A percentile compares a stretch with the other conserved stretches of the same genome.
phyloP scores from a whole-genome alignment of 37 sponge, comb jelly and placozoan species.

The Theonella swinhoei region DNA sequence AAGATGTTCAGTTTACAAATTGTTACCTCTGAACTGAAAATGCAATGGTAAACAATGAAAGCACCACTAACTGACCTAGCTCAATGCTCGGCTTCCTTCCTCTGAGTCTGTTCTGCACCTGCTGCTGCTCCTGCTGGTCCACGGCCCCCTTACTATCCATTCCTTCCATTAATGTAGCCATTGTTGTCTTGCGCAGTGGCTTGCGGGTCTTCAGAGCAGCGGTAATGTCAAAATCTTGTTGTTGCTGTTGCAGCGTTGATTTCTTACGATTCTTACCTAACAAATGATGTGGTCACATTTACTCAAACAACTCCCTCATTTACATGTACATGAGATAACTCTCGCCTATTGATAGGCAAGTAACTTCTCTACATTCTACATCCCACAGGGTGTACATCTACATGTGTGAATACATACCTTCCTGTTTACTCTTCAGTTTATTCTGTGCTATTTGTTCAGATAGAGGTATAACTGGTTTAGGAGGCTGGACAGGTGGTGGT shows the following conservation, averaged over 20 bases:
- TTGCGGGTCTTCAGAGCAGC: conserved; percentile 53
- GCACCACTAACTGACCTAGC: no score
- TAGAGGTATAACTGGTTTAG: conserved; percentile 11
- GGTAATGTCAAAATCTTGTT: conserved; percentile 56
- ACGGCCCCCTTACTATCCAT: neutral
- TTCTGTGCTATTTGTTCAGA: conserved; percentile 47
- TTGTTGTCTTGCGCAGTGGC: conserved; percentile 62
- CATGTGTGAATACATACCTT: conserved; percentile 20
- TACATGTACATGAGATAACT: conserved; percentile 5
- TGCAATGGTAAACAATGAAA: no score
- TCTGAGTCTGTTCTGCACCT: conserved; percentile 25
- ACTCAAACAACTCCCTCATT: neutral
- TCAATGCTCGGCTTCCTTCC: conserved; percentile 9
- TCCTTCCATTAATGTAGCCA: conserved; percentile 11
- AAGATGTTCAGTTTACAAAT: no score
- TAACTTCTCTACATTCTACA: no score
- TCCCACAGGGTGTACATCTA: no score
- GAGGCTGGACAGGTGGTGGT: conserved; percentile 44
- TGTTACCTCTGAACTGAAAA: no score
- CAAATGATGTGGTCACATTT: neutral
- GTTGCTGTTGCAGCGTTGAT: neutral
- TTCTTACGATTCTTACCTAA: conserved; percentile 23
- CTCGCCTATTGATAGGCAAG: no score
- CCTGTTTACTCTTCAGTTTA: conserved; percentile 30
- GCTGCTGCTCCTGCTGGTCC: neutral